A percentile compares a stretch with the other conserved stretches of the same genome.
phyloP scores from a whole-genome alignment of 2,113 vertebrate species.

The Sander vitreus region DNA sequence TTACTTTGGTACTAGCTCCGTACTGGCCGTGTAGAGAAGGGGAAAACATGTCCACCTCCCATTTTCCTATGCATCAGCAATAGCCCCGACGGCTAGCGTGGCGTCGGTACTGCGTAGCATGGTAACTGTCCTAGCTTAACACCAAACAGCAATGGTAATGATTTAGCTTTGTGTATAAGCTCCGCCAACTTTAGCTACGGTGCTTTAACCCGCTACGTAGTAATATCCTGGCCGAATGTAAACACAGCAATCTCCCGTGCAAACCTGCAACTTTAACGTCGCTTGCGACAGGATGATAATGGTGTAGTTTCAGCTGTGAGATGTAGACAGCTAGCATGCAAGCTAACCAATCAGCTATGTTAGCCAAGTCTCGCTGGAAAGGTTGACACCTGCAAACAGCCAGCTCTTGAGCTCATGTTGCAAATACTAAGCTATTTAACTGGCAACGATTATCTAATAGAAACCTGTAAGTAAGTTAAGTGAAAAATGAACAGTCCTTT shows the following conservation, averaged over 20 bases:
- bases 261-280: constrained; percentile 52
- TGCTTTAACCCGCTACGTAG: constrained; percentile 2
- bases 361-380: constrained; percentile 56
- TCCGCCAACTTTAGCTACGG: constrained; percentile 24
- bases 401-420: constrained; percentile 16
- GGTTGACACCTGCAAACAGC: constrained; percentile 55
- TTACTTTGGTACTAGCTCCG: constrained; percentile 76
- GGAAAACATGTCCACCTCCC: constrained; percentile 87
- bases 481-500: neutral
- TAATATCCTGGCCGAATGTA: neutral
- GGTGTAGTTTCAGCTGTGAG: constrained; percentile 58
- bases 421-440: constrained; percentile 21
- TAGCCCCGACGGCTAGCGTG: constrained; percentile 81
- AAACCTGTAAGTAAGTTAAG: neutral
- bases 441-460: neutral
- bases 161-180: constrained; percentile 36
- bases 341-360: constrained; percentile 70
- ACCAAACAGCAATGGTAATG: constrained; percentile 35
- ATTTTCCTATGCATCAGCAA: constrained; percentile 87
- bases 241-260: constrained; percentile 25
- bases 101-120: constrained; percentile 81
- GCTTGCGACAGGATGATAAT: constrained; percentile 22
- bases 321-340: constrained; percentile 67
- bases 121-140: constrained; percentile 77
- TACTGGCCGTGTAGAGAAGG: constrained; percentile 81